Conservation (phyloP, 2,888 invertebrate genomes). For the Leptinotarsa haldemani region DNA sequence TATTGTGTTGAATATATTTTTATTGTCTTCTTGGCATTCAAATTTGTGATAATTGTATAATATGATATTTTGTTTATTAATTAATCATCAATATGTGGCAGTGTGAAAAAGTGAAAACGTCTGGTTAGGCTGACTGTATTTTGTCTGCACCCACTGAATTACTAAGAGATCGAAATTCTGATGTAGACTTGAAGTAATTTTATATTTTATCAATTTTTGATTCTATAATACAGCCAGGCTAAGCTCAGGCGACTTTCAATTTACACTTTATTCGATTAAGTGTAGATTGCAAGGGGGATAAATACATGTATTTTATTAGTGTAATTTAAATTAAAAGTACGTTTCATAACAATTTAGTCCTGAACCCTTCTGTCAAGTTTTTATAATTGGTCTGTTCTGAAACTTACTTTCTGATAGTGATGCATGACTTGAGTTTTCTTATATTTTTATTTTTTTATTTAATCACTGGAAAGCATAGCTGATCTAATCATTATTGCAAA, state of each 20-base stretch:
- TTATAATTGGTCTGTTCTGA: conserved; percentile 38
- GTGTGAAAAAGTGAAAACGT: conserved; percentile 47
- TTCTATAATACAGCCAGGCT: conserved; percentile 47
- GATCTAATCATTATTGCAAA: conserved; percentile 14
- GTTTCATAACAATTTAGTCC: conserved; percentile 47
- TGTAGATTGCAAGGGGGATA: conserved; percentile 52
- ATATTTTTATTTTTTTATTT: conserved; percentile 29
- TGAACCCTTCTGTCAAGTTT: conserved; percentile 10
- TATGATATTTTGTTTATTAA: conserved; percentile 42
- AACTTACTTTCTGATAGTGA: conserved; percentile 47
- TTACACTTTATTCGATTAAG: conserved; percentile 43
- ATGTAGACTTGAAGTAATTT: conserved; percentile 4
- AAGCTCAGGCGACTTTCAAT: conserved; percentile 45
- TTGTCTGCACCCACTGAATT: conserved; percentile 38
- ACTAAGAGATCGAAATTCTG: conserved; percentile 27
- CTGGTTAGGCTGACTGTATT: conserved; percentile 49
- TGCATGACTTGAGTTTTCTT: conserved; percentile 48
- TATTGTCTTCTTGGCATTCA: conserved; percentile 40
- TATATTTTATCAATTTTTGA: conserved; percentile 38
- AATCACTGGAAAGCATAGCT: conserved; percentile 16
- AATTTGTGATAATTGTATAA: conserved; percentile 52
- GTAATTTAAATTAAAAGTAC: conserved; percentile 52
- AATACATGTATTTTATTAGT: conserved; percentile 56
- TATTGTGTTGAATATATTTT: conserved; percentile 35
- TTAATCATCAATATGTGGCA: conserved; percentile 51